phyloP scores from a whole-genome alignment of 2,888 invertebrate genomes.

The Scelioninae gen. 2 region DNA sequence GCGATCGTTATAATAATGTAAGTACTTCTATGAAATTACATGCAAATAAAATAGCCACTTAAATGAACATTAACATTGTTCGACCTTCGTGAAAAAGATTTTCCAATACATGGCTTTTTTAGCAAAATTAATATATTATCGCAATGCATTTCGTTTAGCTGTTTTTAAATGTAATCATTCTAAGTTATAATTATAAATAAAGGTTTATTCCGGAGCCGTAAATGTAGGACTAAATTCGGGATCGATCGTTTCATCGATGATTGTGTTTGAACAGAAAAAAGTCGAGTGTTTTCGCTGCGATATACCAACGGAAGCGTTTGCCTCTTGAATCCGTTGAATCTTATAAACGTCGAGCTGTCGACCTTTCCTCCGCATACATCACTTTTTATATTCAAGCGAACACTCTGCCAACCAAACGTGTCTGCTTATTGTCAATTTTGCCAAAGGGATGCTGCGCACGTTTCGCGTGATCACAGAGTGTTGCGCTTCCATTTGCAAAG shows the following conservation, averaged over 20 bases:
- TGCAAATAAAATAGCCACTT: no score
- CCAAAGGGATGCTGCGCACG: constrained; percentile 26
- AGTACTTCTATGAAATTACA: no score
- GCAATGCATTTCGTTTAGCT: no score
- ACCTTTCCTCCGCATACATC: constrained; percentile 16
- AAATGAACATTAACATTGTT: no score
- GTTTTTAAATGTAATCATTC: no score
- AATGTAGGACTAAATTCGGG: not conserved
- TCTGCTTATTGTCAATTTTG: constrained; percentile 49
- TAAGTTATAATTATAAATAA: no score
- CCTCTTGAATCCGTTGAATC: constrained; percentile 16
- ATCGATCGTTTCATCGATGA: constrained; percentile 16
- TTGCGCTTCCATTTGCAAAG: constrained; percentile 11
- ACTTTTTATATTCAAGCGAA: constrained; percentile 34
- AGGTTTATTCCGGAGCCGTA: no score
- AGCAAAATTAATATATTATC: no score
- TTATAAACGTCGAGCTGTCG: constrained; percentile 24
- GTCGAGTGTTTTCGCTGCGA: constrained; percentile 12
- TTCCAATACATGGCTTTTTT: no score
- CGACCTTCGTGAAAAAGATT: no score
- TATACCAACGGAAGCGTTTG: constrained; percentile 22
- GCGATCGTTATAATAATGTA: no score
- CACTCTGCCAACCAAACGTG: constrained; percentile 19
- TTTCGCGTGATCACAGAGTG: not conserved
- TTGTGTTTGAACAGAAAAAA: no score